Percentiles rank a stretch among this genome's conserved stretches.
These are phyloP conservation scores for Typhlichthys subterraneus DNA, from an alignment of 2,797 vertebrate genomes.

Conservation along the genomic window DNA sequence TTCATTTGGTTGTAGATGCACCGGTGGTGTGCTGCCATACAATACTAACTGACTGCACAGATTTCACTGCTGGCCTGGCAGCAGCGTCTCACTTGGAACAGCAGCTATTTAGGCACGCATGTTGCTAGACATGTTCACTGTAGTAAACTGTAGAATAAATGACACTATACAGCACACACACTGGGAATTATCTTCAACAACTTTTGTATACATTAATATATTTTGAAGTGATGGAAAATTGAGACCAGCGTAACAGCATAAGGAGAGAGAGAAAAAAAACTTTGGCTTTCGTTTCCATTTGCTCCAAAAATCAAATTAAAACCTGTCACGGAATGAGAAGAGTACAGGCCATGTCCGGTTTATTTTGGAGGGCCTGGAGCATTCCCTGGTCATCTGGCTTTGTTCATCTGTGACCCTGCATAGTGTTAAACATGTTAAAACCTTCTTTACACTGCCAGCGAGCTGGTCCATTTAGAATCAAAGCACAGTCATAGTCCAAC, in stretches of 20 bases:
- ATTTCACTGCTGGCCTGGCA: too few species aligned
- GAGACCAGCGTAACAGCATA: slow-evolving; percentile 29
- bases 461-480: slow-evolving; percentile 29
- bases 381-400: slow-evolving; percentile 69
- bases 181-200: slow-evolving; percentile 3
- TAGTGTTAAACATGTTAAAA: slow-evolving; percentile 62
- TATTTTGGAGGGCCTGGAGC: slow-evolving; percentile 66
- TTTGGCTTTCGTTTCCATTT: slow-evolving; percentile 32
- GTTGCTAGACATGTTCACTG: too few species aligned
- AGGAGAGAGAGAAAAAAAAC: slow-evolving; percentile 35
- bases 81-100: too few species aligned
- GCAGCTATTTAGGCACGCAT: too few species aligned
- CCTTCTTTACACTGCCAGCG: slow-evolving; percentile 36
- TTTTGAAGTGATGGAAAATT: slow-evolving; percentile 5
- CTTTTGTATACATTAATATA: background rate
- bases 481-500: slow-evolving; percentile 32
- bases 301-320: slow-evolving; percentile 54
- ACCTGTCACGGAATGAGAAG: slow-evolving; percentile 41
- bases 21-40: too few species aligned
- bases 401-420: slow-evolving; percentile 69
- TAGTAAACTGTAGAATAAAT: slow-evolving; percentile 19
- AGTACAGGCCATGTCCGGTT: slow-evolving; percentile 54
- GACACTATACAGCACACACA: slow-evolving; percentile 12
- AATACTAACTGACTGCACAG: too few species aligned
- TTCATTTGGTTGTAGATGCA: too few species aligned